phyloP scores from a whole-genome alignment of 2,797 vertebrate species.

The Salmo trutta region DNA sequence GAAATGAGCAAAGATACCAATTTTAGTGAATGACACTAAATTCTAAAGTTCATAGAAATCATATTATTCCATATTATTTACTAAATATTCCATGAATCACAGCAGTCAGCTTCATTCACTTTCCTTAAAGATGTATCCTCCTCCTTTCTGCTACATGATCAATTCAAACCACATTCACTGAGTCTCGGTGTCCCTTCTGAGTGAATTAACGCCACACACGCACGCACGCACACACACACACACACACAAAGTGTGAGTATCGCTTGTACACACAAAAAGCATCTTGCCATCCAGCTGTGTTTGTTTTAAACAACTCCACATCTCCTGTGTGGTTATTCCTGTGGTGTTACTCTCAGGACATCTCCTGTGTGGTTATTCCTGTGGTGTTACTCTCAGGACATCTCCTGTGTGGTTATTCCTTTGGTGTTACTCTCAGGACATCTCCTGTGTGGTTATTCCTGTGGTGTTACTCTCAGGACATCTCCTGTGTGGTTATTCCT shows the following conservation, averaged over 20 bases:
- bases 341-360: too few relatives aligned
- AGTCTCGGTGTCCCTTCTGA: slow-evolving; percentile 35
- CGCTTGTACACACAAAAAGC: neutral
- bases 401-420: too few relatives aligned
- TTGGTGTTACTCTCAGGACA: too few relatives aligned
- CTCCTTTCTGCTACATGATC: too few relatives aligned
- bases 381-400: too few relatives aligned
- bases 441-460: too few relatives aligned
- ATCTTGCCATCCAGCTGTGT: slow-evolving; percentile 52
- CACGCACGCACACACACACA: too few relatives aligned
- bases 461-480: too few relatives aligned
- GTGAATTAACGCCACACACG: slow-evolving; percentile 34
- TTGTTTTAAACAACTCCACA: slow-evolving; percentile 67
- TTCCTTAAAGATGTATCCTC: too few relatives aligned
- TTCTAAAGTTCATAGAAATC: too few relatives aligned
- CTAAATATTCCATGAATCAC: neutral
- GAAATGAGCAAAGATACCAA: neutral
- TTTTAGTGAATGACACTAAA: neutral
- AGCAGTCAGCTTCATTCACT: neutral
- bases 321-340: slow-evolving; percentile 26
- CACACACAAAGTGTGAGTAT: neutral
- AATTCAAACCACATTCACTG: neutral
- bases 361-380: too few relatives aligned
- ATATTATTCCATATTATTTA: neutral
- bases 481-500: too few relatives aligned